Base-by-base conservation (phyloP, 2,113 vertebrate species). In the Dolichotis patagonum region DNA sequence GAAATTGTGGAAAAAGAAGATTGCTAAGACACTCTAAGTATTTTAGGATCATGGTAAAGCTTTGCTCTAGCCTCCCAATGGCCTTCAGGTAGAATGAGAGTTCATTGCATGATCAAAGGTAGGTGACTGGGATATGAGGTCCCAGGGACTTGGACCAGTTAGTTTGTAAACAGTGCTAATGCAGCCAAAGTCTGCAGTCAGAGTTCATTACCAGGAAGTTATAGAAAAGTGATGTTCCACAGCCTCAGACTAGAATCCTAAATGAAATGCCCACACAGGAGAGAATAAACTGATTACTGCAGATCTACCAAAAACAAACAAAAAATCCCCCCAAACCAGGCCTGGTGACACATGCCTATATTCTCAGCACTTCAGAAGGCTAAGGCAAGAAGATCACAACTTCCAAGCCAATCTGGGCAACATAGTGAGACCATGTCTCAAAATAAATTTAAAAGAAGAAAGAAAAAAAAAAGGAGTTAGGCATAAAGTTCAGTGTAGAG, bases 261-360 rank as follows among this genome's bases (percentile, higher is more conserved):
- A 94, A 56, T 93, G 84, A 95, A 82, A 91, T 84, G 38, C 54
- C 30, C 49, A 93, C 52, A 11, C 28, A 88, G 60, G 56, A 96
- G 30, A 46, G 30, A 94, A 95, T 77, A 81, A 94, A 75, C 49
- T 38, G n/a, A 85, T 75, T 60, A 85, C 38, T 75, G 8, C 12
- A 52, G 32, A 71, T 63, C 5, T 35, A 32, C 1, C 30, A 85
- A 69, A 71, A 73, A 73, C 54, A 73, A 73, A 58, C 19, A 58
- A n/a, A 38, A 8, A 22, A 41, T 35, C 4, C 14, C 69, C 30
- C 14, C 69, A 78, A 78, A 26, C 13, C 28, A 78, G 75, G 28
- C 75, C 49, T 17, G 26, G 49, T 35, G 77, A 43, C 49, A 35
- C 30, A 35, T 1, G 2, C 49, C 77, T 32, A 35, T 54, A 54